A percentile compares a stretch with the other conserved stretches of the same genome.
Evolutionary conservation across 1,140 invertebrate genomes (phyloP).

Genomic region (Drosophila grimshawi): DNA sequence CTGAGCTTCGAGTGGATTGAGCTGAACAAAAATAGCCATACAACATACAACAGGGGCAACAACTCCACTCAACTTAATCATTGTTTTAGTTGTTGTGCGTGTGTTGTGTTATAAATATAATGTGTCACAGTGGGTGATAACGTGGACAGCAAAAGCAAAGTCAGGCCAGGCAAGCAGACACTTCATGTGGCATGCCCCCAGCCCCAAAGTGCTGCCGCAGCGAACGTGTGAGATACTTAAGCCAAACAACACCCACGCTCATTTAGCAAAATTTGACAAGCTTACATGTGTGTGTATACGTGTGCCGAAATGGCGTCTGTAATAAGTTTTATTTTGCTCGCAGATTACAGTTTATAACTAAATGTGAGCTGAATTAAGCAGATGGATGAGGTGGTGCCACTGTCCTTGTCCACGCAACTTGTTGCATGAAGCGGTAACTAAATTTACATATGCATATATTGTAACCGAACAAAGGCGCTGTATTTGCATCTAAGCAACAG

Average conservation of each 20-base stretch:
- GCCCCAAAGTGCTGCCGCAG: conserved; percentile 19
- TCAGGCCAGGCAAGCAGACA: conserved; percentile 48
- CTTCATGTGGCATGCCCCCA: conserved; percentile 49
- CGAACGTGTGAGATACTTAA: conserved; percentile 49
- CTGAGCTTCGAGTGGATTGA: conserved; percentile 48
- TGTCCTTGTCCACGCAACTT: conserved; percentile 37
- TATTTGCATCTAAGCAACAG: conserved; percentile 37
- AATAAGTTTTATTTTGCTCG: conserved; percentile 58
- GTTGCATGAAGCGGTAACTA: conserved; percentile 40
- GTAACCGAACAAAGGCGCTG: conserved; percentile 41
- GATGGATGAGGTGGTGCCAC: neutral
- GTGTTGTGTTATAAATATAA: conserved; percentile 76
- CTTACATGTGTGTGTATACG: conserved; percentile 13
- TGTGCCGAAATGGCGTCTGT: conserved; percentile 61
- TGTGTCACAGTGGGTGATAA: conserved; percentile 78
- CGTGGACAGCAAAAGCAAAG: conserved; percentile 59
- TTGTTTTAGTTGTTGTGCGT: conserved; percentile 37
- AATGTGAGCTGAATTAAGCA: neutral
- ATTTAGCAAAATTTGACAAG: conserved; percentile 48
- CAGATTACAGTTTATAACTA: conserved; percentile 22
- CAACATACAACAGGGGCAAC: conserved; percentile 45
- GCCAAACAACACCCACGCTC: conserved; percentile 57
- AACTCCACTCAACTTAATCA: conserved; percentile 48
- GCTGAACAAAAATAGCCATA: conserved; percentile 54
- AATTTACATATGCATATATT: conserved; percentile 31